Percentiles rank a stretch among this genome's conserved stretches.
Conservation (phyloP, 2,113 vertebrate genomes). For the Cephalophus harveyi region DNA sequence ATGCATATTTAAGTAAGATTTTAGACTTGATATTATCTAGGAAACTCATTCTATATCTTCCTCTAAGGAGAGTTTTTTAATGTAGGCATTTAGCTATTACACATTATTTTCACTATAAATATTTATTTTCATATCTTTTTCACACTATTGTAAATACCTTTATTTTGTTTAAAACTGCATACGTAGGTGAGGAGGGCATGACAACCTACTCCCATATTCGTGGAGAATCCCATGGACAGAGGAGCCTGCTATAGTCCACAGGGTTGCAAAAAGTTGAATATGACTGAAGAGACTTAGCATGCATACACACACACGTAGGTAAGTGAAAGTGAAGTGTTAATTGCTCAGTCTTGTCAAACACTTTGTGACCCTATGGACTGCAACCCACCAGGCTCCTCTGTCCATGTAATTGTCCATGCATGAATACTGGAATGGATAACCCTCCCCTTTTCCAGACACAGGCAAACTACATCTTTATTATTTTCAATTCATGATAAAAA, state of each 20-base stretch:
- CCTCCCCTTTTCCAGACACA: background rate
- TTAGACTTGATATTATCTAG: background rate
- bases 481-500: background rate
- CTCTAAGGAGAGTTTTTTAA: background rate
- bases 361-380: background rate
- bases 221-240: background rate
- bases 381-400: background rate
- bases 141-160: background rate
- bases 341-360: background rate
- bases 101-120: background rate
- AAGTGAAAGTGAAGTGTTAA: background rate
- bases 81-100: background rate
- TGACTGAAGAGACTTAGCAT: background rate
- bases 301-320: background rate
- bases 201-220: background rate
- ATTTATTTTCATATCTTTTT: background rate
- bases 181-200: background rate
- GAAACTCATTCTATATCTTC: background rate
- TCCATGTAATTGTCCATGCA: background rate
- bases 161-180: background rate
- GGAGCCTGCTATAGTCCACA: background rate
- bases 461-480: background rate
- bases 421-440: background rate
- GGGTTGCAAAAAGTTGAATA: background rate
- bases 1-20: background rate